A percentile compares a stretch with the other conserved stretches of the same genome.
phyloP scores from a whole-genome alignment of 2,888 invertebrate genomes.

The Polymixis flavicincta region DNA sequence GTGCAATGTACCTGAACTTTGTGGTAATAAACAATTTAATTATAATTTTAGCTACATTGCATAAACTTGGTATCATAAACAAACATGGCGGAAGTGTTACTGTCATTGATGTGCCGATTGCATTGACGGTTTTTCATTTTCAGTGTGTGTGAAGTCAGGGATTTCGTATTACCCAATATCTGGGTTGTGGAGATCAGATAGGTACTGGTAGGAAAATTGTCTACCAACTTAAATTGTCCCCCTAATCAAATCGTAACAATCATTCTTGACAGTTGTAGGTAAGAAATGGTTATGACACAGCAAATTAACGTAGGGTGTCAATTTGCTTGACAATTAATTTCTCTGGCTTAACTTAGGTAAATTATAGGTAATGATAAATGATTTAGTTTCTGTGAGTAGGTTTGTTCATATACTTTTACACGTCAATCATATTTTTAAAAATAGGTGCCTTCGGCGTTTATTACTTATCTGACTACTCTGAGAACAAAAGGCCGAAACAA shows the following conservation, averaged over 20 bases:
- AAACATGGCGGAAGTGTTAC: not conserved
- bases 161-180: no score
- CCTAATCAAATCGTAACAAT: not conserved
- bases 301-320: not conserved
- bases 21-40: no score
- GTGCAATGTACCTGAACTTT: no score
- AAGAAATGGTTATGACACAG: not conserved
- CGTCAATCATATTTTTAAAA: no score
- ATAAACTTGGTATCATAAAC: not conserved
- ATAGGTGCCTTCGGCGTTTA: no score
- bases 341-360: not conserved
- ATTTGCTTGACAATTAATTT: not conserved
- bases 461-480: no score
- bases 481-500: no score
- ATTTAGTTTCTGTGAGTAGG: no score
- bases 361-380: no score
- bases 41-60: not conserved
- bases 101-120: not conserved
- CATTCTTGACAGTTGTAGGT: not conserved
- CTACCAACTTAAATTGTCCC: not conserved
- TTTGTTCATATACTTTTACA: no score
- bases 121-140: not conserved
- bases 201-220: not conserved
- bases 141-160: not conserved
- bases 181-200: no score